Base-by-base conservation (phyloP, 2,888 invertebrate genomes). In the Coremacera marginata region DNA sequence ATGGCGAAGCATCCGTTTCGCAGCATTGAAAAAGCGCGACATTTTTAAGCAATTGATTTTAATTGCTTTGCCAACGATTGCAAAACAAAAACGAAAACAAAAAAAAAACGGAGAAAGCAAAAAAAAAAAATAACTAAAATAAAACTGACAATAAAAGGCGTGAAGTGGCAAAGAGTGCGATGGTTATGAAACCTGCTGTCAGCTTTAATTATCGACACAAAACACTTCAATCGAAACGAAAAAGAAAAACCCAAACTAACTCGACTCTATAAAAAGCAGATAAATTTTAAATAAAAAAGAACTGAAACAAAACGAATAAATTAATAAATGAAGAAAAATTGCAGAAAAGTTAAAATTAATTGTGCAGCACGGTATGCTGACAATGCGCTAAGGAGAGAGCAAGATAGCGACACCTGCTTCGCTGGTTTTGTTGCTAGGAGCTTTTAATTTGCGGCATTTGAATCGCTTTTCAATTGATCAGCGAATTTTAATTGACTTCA, bases 41-140 rank as follows among this genome's bases (percentile, higher is more conserved):
- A 44, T 44, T 73, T 76, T 60, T 75, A 52, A 44, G 67, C 79
- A 72, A 79, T 77, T 79, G 79, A 77, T 71, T 77, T 79, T 79
- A 79, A 79, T 79, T 79, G 79, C 77, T 71, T 16, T 55, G 73
- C 44, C 72, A 37, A 22, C 49, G 8, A 44, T 25, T 14, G 31
- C 22, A 34, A 31, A 31, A 34, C 9, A 3, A 25, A 8, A 25
- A n/a, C n/a, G n/a, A n/a, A n/a, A n/a, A n/a, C n/a, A n/a, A n/a
- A n/a, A n/a, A n/a, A n/a, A 44, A n/a, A 44, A 5, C 19, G 8
- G 5, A 27, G 27, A 19, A 27, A 25, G 27, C 8, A 60, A 9
- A 27, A 60, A 11, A 4, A 25, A 60, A 44, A 11, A 37, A 1
- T 8, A n/a, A 37, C 37, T 37, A 8, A 37, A 44, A 44, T 44